Base-by-base conservation (phyloP, 2,888 invertebrate species). In the Parnassius apollo region DNA sequence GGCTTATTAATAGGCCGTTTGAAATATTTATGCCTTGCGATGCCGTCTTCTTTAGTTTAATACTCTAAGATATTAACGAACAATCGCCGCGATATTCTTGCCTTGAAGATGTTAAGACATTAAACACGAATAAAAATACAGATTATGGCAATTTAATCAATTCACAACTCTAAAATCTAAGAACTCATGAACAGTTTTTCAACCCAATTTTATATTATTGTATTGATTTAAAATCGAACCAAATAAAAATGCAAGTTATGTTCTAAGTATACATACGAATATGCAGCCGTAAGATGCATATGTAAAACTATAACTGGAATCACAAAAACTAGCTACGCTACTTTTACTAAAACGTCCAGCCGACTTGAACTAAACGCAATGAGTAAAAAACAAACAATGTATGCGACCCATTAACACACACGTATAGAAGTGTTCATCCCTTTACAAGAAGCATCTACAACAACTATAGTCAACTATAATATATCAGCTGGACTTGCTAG, bases 381-480 rank as follows among this genome's bases (percentile, higher is more conserved):
- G 9, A n/a, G n/a, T 51, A 59, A 63, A 18, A 62, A 55, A 70
- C 69, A 66, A 69, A 70, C 68, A 75, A 72, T 71, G 68, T 65
- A 66, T 67, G 13, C 25, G 12, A 65, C 61, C 69, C 68, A 72
- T 74, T 73, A 73, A 73, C 44, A 75, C 81, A 68, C 77, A 81
- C 77, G 78, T 77, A 73, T 68, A 72, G 54, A 58, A 69, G 68
- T 56, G 68, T 68, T 67, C 70, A 71, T 76, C 70, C 72, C 85
- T 84, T 81, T 86, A 86, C 83, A 84, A 85, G 88, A 85, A 72
- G 74, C 73, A 75, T 73, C 18, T 78, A 82, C 80, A 76, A 83
- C 78, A 86, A 85, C 83, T 85, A 86, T 84, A 85, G 81, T 80
- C 65, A 66, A 66, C 70, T 68, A 68, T 70, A 71, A 73, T 72